Conservation (phyloP, 2,888 invertebrate species). For the Halictus ligatus region DNA sequence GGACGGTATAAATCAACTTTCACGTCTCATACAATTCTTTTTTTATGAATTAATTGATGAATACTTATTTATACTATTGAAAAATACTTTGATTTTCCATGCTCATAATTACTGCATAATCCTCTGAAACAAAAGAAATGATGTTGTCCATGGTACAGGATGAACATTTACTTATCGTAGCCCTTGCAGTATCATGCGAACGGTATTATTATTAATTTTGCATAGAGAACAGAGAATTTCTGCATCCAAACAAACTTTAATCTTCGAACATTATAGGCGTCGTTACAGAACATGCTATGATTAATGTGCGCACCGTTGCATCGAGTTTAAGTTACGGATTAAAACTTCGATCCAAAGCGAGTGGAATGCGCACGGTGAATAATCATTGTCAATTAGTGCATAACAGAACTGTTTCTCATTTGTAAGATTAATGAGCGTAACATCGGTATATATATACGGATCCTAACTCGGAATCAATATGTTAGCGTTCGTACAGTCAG, state of each 20-base stretch:
- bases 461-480: not conserved
- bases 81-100: not conserved
- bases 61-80: not conserved
- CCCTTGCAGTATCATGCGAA: not conserved
- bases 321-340: constrained; percentile 35
- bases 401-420: constrained; percentile 32
- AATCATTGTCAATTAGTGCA: constrained; percentile 37
- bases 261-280: constrained; percentile 23
- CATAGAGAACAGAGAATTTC: not conserved
- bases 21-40: not conserved
- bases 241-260: constrained; percentile 18
- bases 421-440: constrained; percentile 39
- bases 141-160: not conserved
- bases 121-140: not conserved
- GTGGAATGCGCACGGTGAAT: constrained; percentile 34
- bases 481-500: constrained; percentile 23
- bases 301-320: constrained; percentile 26
- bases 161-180: not conserved
- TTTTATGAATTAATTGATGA: not conserved
- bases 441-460: constrained; percentile 5
- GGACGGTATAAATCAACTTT: not conserved
- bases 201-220: not conserved
- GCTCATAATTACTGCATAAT: not conserved
- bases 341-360: constrained; percentile 28
- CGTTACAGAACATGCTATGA: not conserved